phyloP scores from a whole-genome alignment of 2,888 invertebrate species.

The Agrypnus murinus region DNA sequence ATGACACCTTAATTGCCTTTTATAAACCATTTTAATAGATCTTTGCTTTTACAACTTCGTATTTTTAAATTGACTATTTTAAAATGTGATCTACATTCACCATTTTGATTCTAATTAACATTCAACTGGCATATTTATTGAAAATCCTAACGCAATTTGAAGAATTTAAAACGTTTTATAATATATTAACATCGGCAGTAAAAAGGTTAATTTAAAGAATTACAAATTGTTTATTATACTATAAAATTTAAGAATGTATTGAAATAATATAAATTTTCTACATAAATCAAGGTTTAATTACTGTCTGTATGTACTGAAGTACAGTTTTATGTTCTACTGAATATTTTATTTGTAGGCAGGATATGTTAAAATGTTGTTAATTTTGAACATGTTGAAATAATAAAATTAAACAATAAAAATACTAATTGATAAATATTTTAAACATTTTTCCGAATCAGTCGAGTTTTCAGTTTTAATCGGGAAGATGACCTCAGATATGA shows the following conservation, averaged over 20 bases:
- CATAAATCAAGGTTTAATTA: slow-evolving; percentile 1
- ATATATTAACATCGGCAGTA: too few relatives aligned
- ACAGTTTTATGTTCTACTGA: too few relatives aligned
- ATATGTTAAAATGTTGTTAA: not conserved
- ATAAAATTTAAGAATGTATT: not conserved
- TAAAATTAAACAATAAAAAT: slow-evolving; percentile 8
- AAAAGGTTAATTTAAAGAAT: not conserved
- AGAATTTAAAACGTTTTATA: too few relatives aligned
- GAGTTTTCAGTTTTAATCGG: not conserved
- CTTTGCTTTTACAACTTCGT: too few relatives aligned
- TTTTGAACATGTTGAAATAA: not conserved
- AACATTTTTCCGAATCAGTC: not conserved
- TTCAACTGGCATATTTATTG: too few relatives aligned
- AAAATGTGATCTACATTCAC: too few relatives aligned
- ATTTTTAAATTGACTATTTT: too few relatives aligned
- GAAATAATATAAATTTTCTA: not conserved
- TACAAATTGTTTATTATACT: not conserved
- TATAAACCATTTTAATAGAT: too few relatives aligned
- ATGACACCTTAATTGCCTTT: too few relatives aligned
- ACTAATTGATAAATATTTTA: not conserved
- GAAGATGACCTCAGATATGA: slow-evolving; percentile 3
- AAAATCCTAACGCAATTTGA: too few relatives aligned
- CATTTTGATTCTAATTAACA: too few relatives aligned
- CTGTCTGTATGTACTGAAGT: not conserved
- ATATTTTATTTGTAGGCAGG: not conserved